Evolutionary conservation across 2,888 invertebrate genomes (phyloP).

Genomic region (Hirudinaria manillensis): DNA sequence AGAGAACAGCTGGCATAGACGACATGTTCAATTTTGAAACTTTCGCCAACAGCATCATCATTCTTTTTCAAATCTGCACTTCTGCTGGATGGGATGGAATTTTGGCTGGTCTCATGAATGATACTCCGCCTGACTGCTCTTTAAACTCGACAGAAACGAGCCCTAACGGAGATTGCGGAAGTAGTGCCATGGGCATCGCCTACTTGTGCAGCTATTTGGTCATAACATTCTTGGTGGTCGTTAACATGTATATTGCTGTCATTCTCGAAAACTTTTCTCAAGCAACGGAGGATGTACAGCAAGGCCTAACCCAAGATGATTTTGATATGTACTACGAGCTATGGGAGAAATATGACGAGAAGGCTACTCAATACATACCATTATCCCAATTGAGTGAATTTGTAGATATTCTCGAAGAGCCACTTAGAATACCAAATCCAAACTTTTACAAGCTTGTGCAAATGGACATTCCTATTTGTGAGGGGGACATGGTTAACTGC

Average conservation of each 20-base stretch:
- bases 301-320: slow-evolving; percentile 84
- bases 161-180: slow-evolving; percentile 70
- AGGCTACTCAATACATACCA: slow-evolving; percentile 92
- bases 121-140: slow-evolving; percentile 32
- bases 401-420: slow-evolving; percentile 89
- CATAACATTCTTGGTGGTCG: slow-evolving; percentile 94
- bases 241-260: slow-evolving; percentile 99
- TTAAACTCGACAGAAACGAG: slow-evolving; percentile 23
- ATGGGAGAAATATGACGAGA: slow-evolving; percentile 97
- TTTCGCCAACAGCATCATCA: slow-evolving; percentile 94
- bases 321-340: slow-evolving; percentile 99
- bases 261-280: slow-evolving; percentile 98
- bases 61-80: slow-evolving; percentile 76
- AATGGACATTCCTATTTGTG: slow-evolving; percentile 97
- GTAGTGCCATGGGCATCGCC: slow-evolving; percentile 84
- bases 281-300: slow-evolving; percentile 87
- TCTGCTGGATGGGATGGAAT: slow-evolving; percentile 84
- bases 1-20: slow-evolving; percentile 86
- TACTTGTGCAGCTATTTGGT: slow-evolving; percentile 91
- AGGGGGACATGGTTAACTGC: slow-evolving; percentile 90
- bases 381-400: slow-evolving; percentile 87
- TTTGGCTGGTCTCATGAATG: slow-evolving; percentile 88
- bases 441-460: slow-evolving; percentile 91
- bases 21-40: slow-evolving; percentile 96
- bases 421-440: slow-evolving; percentile 88